These are phyloP conservation scores for Heterodera carotae DNA, from an alignment of 1,140 invertebrate species.

Conservation along the genomic window DNA sequence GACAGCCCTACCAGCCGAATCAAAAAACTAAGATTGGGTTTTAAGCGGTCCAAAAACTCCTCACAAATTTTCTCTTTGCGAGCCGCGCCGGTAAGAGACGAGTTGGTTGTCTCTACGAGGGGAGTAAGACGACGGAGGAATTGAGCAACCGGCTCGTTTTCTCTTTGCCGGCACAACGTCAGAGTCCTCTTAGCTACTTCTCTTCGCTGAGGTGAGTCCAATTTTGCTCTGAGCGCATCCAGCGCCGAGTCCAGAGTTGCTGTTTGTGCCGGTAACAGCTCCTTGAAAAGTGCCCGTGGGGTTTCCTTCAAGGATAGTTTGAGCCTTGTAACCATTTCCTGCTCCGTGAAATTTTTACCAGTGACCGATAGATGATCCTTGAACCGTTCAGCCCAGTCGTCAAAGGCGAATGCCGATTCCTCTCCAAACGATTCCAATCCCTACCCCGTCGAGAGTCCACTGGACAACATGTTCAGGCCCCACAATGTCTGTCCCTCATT, in stretches of 20 bases:
- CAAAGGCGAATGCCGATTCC: background rate
- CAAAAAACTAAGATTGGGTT: slow-evolving; percentile 8
- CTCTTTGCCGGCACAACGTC: background rate
- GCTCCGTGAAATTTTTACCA: background rate
- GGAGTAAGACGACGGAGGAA: background rate
- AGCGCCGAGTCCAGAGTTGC: background rate
- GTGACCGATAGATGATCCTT: background rate
- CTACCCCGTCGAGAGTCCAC: too few relatives aligned
- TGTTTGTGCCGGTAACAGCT: background rate
- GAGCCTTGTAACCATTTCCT: background rate
- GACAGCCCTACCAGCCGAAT: background rate
- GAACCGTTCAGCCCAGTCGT: slow-evolving; percentile 8
- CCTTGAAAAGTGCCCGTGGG: background rate
- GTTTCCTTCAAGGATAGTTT: background rate
- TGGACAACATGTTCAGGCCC: too few relatives aligned
- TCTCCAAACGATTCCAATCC: background rate
- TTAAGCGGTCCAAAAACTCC: slow-evolving; percentile 10
- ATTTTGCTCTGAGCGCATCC: background rate
- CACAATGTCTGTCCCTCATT: too few relatives aligned
- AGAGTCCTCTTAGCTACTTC: slow-evolving; percentile 1
- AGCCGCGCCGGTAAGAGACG: background rate
- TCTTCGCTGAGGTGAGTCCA: slow-evolving; percentile 2
- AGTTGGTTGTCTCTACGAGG: background rate
- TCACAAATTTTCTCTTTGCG: slow-evolving; percentile 17
- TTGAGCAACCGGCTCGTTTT: background rate